Evolutionary conservation across 2,888 invertebrate species (phyloP), one percentile per base, ranked within the genome.

Genomic region (Caradrina kadenii): DNA sequence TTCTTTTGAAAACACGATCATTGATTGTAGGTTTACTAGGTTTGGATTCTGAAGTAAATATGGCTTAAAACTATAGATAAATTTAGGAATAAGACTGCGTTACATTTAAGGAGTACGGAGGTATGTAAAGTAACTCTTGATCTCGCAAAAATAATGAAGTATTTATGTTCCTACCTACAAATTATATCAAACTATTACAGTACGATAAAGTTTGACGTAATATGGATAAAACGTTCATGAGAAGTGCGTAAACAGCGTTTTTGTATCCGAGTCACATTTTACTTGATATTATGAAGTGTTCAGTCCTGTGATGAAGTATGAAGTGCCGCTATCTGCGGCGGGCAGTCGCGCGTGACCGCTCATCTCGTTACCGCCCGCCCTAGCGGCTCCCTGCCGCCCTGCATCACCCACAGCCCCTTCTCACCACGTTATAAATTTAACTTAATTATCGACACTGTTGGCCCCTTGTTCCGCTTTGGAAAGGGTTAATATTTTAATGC

Each of bases 341-440:
- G 81, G 77, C 93, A 92, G 91, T 69, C 88, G 91, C 89, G 90
- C 94, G 94, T 94, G 93, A 91, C 93, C 91, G 89, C 90, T 91
- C 94, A 94, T 94, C 93, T 93, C 90, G 88, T 93, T 92, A 92
- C 86, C 82, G 81, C 80, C 83, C 76, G 78, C 76, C 82, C 82
- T 67, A 68, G 58, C 53, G 61, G 50, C 62, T 19, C 63, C 69
- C 65, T 69, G 19, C 69, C 73, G 63, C 76, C 78, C 78, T 63
- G 69, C 75, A 71, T 76, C 80, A 69, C 59, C 80, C 83, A 55
- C 72, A 62, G 62, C 62, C 79, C 71, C 73, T 69, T 69, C 76
- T 80, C 80, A 69, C 73, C 83, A 76, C 87, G 86, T 88, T 87
- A 89, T 89, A 88, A 88, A 89, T 92, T 90, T 87, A 91, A 90